Base-by-base conservation (phyloP, 2,797 vertebrate species). In the Pangasius larnaudii region DNA sequence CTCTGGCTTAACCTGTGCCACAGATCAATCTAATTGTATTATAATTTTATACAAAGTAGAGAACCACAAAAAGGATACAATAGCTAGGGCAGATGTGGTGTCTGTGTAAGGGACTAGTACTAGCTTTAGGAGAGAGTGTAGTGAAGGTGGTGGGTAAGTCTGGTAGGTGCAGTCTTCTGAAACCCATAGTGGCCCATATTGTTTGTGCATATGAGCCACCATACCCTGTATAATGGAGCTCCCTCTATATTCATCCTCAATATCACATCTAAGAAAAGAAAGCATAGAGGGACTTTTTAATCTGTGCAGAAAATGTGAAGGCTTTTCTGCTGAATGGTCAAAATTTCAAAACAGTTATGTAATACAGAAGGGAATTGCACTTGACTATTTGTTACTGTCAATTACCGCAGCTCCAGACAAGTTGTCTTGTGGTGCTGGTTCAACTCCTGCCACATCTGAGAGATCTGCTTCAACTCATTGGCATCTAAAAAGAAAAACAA, bases 71-170 rank as follows among this genome's bases (percentile, higher is more conserved):
- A 46, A 81, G 56, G 58, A 81, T 81, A 81, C 58, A 81, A 81
- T 81, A 13, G 33, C 36, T 16, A 81, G 58, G 24, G 58, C 24
- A 63, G 56, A 61, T 61, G 58, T 81, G 1, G 71, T 89, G 89
- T 94, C 92, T 1, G 91, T 87, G 58, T 53, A 81, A 88, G 93
- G 93, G 86, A 93, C 84, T 90, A 94, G 89, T 58, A 93, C 90
- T 0, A 95, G 92, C 90, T 93, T 93, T 5, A 95, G 89, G 74
- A 95, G 88, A n/a, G 93, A 91, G 87, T 94, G 92, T 27, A 94
- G 92, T 74, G 90, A 92, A 22, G 94, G 93, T 36, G 94, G 95
- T 81, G 94, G 94, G 51, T 95, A 95, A 18, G 53, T 63, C 46
- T 89, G 91, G 22, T 89, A 88, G 8, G 84, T 77, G 63, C 87